Conservation (phyloP, 1,140 invertebrate species). For the Meteorus sp. region DNA sequence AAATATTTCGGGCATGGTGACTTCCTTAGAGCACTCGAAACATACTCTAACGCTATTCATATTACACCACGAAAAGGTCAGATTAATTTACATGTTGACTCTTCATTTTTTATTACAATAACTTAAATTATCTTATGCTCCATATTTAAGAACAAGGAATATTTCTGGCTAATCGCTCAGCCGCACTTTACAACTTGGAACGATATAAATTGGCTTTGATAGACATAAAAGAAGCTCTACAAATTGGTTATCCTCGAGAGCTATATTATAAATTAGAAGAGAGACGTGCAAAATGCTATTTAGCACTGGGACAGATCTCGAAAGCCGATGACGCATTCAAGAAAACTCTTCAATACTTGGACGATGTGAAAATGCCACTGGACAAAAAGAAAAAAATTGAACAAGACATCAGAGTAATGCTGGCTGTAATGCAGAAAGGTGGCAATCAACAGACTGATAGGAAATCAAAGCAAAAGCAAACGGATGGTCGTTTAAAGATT, state of each 20-base stretch:
- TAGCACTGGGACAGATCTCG: slow-evolving; percentile 70
- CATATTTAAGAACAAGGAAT: slow-evolving; percentile 66
- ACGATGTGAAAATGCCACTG: slow-evolving; percentile 65
- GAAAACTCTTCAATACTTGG: slow-evolving; percentile 65
- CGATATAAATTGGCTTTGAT: slow-evolving; percentile 67
- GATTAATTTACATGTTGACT: slow-evolving; percentile 20
- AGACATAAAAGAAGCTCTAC: slow-evolving; percentile 73
- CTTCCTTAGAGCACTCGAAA: slow-evolving; percentile 71
- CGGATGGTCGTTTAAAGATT: slow-evolving; percentile 44
- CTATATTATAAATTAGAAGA: slow-evolving; percentile 78
- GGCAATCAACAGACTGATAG: slow-evolving; percentile 53
- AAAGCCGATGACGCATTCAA: slow-evolving; percentile 70
- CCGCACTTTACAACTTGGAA: slow-evolving; percentile 79
- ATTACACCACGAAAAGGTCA: slow-evolving; percentile 67
- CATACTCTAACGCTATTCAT: slow-evolving; percentile 74
- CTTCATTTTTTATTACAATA: slow-evolving; percentile 19
- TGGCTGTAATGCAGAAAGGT: slow-evolving; percentile 68
- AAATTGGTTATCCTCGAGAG: slow-evolving; percentile 73
- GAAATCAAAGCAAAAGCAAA: slow-evolving; percentile 38
- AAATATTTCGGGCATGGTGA: slow-evolving; percentile 75
- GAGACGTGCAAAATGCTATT: slow-evolving; percentile 73
- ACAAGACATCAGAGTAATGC: slow-evolving; percentile 72
- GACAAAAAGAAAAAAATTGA: slow-evolving; percentile 69
- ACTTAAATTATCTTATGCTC: slow-evolving; percentile 17
- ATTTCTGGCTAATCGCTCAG: slow-evolving; percentile 84